These are phyloP conservation scores for Drosophila neocordata DNA, from an alignment of 1,140 invertebrate species.

Conservation along the genomic window DNA sequence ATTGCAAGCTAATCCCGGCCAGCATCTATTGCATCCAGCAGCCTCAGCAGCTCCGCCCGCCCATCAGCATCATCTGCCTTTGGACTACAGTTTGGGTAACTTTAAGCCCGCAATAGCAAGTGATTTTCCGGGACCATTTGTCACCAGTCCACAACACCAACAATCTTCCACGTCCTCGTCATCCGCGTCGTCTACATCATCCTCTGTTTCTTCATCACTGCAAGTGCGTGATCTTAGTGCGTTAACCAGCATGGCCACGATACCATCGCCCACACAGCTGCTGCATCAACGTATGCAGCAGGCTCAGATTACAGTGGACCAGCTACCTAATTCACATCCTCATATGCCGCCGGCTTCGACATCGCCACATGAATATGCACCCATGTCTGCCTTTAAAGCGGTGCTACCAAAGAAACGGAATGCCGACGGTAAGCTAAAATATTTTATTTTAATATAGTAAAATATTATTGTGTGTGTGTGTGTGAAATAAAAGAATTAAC, in stretches of 20 bases:
- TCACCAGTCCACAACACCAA: conserved; percentile 54
- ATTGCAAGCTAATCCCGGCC: conserved; percentile 65
- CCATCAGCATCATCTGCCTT: conserved; percentile 72
- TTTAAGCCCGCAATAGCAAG: conserved; percentile 77
- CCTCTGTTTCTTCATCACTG: conserved; percentile 48
- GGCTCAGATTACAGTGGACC: conserved; percentile 60
- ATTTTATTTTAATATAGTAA: background rate
- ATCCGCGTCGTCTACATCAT: conserved; percentile 40
- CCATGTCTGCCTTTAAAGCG: conserved; percentile 79
- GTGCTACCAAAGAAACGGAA: conserved; percentile 76
- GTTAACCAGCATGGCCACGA: conserved; percentile 73
- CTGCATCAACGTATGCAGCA: conserved; percentile 71
- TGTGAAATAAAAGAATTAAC: background rate
- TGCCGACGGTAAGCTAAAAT: conserved; percentile 73
- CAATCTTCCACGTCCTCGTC: conserved; percentile 50
- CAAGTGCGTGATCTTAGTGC: conserved; percentile 76
- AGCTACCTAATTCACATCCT: conserved; percentile 45
- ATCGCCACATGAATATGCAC: conserved; percentile 73
- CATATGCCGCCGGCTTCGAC: conserved; percentile 65
- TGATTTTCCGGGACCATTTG: conserved; percentile 73
- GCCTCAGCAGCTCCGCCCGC: conserved; percentile 56
- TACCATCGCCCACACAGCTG: conserved; percentile 77
- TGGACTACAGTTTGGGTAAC: conserved; percentile 79
- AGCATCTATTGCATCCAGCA: conserved; percentile 55
- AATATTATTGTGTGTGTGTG: background rate